Evolutionary conservation across 2,888 invertebrate genomes (phyloP), one percentile per base, ranked within the genome.

Genomic region (Orthosia incerta): DNA sequence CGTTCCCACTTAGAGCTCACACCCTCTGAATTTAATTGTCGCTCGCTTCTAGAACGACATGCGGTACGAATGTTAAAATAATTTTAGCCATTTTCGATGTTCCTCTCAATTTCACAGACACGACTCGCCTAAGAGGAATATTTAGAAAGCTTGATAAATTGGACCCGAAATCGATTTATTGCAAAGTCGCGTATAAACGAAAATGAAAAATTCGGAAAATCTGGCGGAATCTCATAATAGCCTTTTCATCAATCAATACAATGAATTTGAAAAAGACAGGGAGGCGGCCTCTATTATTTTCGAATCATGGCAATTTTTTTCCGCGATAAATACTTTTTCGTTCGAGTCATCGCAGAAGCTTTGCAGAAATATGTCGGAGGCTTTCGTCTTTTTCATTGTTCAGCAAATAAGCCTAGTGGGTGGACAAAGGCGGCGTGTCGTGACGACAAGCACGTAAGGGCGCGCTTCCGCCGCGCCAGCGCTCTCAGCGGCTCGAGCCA

Each of bases 381-480:
- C 92, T 94, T 95, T 94, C 93, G 93, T 93, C 92, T 95, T 95
- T 95, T 95, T 92, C 95, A 95, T 95, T 95, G 96, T 95, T 96
- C 96, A 96, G 95, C 95, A 95, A 96, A 95, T 95, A 95, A 96
- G 95, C 94, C 94, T 95, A 95, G 96, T 95, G 95, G 95, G 91
- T 93, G 94, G 95, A 96, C 96, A 96, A 96, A 95, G 95, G 95
- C 95, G 93, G 93, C 92, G 92, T 92, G 94, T 93, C 94, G 94
- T 89, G 92, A 91, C 92, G 93, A 93, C 92, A 90, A 94, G 95
- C 94, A 93, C 95, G 93, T 95, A 95, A 95, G 95, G 94, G 94
- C 90, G 88, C 91, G 94, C 95, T 95, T 95, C 95, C 95, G 96
- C 95, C 94, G 92, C 93, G 95, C 93, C 95, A 95, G 95, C 95